phyloP scores from a whole-genome alignment of 2,113 vertebrate species.

The Pituophis catenifer region DNA sequence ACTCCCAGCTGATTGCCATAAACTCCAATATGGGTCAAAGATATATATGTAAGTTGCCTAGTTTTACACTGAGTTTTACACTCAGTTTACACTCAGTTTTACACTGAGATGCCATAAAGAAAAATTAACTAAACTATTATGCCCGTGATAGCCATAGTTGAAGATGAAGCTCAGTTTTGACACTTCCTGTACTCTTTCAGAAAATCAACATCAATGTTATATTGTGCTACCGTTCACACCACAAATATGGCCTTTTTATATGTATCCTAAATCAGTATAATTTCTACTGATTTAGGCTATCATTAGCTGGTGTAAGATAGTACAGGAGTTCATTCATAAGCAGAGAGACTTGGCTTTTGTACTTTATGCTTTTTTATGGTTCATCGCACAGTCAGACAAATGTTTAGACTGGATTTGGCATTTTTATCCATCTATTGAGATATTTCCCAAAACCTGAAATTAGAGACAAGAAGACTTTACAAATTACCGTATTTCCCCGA shows the following conservation, averaged over 20 bases:
- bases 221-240: not conserved
- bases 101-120: not conserved
- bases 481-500: not conserved
- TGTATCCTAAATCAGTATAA: not conserved
- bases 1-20: too few species aligned
- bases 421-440: not conserved
- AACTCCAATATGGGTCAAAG: not conserved
- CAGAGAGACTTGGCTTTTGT: not conserved
- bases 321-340: not conserved
- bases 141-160: not conserved
- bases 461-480: not conserved
- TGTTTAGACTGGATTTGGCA: not conserved
- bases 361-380: not conserved
- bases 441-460: not conserved
- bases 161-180: not conserved
- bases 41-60: not conserved
- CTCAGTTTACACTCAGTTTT: not conserved
- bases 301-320: not conserved
- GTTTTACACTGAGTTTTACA: not conserved
- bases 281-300: not conserved
- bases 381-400: not conserved
- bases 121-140: not conserved
- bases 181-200: not conserved
- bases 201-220: not conserved
- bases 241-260: not conserved